Evolutionary conservation across 2,113 vertebrate genomes (phyloP).

Genomic region (Myotis davidii): DNA sequence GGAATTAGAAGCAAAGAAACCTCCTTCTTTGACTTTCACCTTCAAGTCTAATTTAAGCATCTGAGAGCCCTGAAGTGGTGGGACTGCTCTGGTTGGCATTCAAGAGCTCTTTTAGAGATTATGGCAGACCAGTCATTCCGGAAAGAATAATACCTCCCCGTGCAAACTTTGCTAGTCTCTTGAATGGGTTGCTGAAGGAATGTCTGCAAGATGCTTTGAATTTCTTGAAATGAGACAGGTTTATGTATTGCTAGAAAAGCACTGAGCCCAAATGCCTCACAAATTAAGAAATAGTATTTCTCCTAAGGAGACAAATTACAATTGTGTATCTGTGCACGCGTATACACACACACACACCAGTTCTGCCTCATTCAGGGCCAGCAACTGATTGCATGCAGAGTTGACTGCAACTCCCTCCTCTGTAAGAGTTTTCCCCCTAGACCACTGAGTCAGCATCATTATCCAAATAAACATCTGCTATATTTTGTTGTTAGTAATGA

Average conservation of each 20-base stretch:
- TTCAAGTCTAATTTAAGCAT: constrained; percentile 35
- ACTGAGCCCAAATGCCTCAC: not conserved
- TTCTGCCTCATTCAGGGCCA: not conserved
- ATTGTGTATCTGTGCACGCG: not conserved
- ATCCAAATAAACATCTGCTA: constrained; percentile 76
- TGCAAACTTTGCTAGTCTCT: not conserved
- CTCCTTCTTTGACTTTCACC: constrained; percentile 53
- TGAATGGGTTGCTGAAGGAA: not conserved
- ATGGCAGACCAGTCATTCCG: not conserved
- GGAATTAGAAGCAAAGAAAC: constrained; percentile 53
- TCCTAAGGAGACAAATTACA: not conserved
- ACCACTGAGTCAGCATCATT: constrained; percentile 69
- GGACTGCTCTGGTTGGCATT: constrained; percentile 15
- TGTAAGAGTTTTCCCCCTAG: constrained; percentile 58
- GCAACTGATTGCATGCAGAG: not conserved
- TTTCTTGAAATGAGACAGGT: not conserved
- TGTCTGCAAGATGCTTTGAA: not conserved
- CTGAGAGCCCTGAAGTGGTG: constrained; percentile 36
- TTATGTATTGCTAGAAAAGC: not conserved
- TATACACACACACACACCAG: not conserved
- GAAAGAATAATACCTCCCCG: not conserved
- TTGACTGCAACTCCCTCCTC: constrained; percentile 24
- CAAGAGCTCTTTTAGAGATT: not conserved
- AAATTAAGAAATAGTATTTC: constrained; percentile 1
- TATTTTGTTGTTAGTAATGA: constrained; percentile 71